A percentile compares a stretch with the other conserved stretches of the same genome.
These are phyloP conservation scores for Ictalurus furcatus DNA, from an alignment of 2,113 vertebrate genomes.

Conservation along the genomic window DNA sequence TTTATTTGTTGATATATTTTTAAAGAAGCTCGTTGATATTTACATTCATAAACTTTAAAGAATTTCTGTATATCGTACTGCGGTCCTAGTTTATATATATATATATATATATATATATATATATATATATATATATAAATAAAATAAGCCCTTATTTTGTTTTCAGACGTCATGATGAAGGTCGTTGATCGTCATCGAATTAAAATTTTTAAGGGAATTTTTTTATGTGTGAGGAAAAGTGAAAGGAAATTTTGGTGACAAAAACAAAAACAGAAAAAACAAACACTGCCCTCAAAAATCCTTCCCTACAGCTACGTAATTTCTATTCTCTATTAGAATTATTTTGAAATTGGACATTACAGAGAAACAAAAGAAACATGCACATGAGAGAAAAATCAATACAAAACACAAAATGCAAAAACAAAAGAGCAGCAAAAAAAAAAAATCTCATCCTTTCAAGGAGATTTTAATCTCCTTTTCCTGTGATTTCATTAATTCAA, in stretches of 20 bases:
- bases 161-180: not conserved
- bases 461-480: slow-evolving; percentile 55
- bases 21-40: not conserved
- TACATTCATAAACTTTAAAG: slow-evolving; percentile 18
- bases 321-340: slow-evolving; percentile 54
- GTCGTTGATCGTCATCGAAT: not conserved
- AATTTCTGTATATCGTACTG: not conserved
- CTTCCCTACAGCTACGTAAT: slow-evolving; percentile 55
- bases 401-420: slow-evolving; percentile 55
- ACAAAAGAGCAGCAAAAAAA: slow-evolving; percentile 70
- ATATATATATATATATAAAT: not conserved
- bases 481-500: slow-evolving; percentile 29
- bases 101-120: not conserved
- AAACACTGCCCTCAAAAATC: slow-evolving; percentile 46
- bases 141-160: slow-evolving; percentile 30
- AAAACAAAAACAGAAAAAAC: slow-evolving; percentile 46
- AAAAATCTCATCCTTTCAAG: slow-evolving; percentile 36
- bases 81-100: not conserved
- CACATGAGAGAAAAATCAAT: slow-evolving; percentile 35
- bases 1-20: not conserved
- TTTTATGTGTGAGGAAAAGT: not conserved
- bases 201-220: not conserved
- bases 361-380: slow-evolving; percentile 62
- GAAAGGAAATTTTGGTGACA: not conserved
- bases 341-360: slow-evolving; percentile 62